Evolutionary conservation across 2,888 invertebrate genomes (phyloP).

Genomic region (Chrysina gloriosa): DNA sequence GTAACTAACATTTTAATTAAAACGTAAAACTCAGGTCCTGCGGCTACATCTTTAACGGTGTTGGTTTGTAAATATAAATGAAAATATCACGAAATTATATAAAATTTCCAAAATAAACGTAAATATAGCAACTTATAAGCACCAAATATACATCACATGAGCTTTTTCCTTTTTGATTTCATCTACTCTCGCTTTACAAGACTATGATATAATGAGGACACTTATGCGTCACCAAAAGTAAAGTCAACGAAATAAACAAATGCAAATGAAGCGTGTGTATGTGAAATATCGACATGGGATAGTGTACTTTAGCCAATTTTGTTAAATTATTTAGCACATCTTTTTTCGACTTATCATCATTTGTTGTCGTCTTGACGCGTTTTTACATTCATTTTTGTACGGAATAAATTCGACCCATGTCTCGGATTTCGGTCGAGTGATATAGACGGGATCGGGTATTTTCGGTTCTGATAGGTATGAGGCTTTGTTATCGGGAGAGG

Average conservation of each 20-base stretch:
- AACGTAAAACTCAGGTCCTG: too few species aligned
- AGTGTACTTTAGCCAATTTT: conserved; percentile 55
- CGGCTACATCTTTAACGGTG: too few species aligned
- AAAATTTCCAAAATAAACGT: background rate
- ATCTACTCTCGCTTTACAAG: conserved; percentile 64
- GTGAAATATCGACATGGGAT: conserved; percentile 66
- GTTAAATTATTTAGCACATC: conserved; percentile 60
- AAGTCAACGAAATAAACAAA: conserved; percentile 74
- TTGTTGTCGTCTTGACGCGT: conserved; percentile 41
- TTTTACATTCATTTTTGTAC: conserved; percentile 58
- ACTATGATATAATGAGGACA: conserved; percentile 75
- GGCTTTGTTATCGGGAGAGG: conserved; percentile 52
- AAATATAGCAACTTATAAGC: conserved; percentile 2
- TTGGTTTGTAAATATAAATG: conserved; percentile 1
- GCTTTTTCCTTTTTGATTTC: conserved; percentile 20
- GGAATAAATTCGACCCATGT: conserved; percentile 63
- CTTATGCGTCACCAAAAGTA: conserved; percentile 75
- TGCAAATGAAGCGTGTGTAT: conserved; percentile 76
- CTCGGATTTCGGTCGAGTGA: conserved; percentile 53
- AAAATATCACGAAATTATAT: conserved; percentile 21
- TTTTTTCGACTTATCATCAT: conserved; percentile 53
- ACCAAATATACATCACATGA: conserved; percentile 9
- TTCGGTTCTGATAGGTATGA: conserved; percentile 45
- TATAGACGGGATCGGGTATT: conserved; percentile 50
- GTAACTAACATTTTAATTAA: too few species aligned